Percentiles rank a stretch among this genome's conserved stretches.
phyloP scores from a whole-genome alignment of 2,113 vertebrate species.

The Oreochromis niloticus region DNA sequence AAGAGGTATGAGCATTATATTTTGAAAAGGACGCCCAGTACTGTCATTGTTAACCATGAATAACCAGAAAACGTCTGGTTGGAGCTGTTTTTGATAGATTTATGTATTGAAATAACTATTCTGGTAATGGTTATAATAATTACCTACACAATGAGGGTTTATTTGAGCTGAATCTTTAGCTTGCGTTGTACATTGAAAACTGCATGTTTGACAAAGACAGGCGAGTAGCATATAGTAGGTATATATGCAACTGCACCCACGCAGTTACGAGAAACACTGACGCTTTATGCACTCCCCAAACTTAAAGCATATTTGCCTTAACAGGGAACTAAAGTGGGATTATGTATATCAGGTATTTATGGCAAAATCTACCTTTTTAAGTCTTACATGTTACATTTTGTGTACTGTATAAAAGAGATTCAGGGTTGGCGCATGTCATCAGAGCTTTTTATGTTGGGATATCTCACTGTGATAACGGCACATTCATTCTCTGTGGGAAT shows the following conservation, averaged over 20 bases:
- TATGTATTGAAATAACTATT: slow-evolving; percentile 7
- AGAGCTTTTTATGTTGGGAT: slow-evolving; percentile 42
- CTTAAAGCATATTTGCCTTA: slow-evolving; percentile 70
- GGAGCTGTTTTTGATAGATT: slow-evolving; percentile 19
- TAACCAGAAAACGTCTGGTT: slow-evolving; percentile 26
- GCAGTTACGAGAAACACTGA: slow-evolving; percentile 47
- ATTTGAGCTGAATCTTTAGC: not conserved
- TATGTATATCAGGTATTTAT: slow-evolving; percentile 71
- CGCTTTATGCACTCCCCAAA: slow-evolving; percentile 67
- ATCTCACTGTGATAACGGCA: not conserved
- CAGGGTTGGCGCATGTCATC: slow-evolving; percentile 35
- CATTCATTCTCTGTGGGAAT: not conserved
- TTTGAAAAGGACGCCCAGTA: slow-evolving; percentile 13
- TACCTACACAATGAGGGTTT: not conserved
- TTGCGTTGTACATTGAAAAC: slow-evolving; percentile 11
- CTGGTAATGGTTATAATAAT: not conserved
- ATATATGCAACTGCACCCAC: slow-evolving; percentile 62
- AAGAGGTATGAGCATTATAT: slow-evolving; percentile 23
- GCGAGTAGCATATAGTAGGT: slow-evolving; percentile 51
- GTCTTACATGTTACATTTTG: slow-evolving; percentile 52
- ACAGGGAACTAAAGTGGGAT: slow-evolving; percentile 51
- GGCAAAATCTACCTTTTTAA: slow-evolving; percentile 67
- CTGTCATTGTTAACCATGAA: not conserved
- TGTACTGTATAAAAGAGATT: slow-evolving; percentile 54
- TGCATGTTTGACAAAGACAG: slow-evolving; percentile 35